Evolutionary conservation across 2,888 invertebrate species (phyloP), one percentile per base, ranked within the genome.

Genomic region (Phragmatobia fuliginosa): DNA sequence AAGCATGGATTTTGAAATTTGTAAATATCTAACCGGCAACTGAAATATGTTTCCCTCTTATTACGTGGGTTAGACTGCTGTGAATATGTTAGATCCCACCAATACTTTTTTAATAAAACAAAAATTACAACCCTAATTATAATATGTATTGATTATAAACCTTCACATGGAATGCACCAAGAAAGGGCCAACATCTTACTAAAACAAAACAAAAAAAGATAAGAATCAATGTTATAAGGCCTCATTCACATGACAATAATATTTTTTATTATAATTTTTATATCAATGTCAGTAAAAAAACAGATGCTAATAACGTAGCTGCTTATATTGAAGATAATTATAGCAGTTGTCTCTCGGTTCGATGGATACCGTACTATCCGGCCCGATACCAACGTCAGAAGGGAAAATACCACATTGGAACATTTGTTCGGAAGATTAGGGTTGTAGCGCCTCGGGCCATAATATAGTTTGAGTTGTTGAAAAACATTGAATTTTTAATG

Each of bases 301-400:
- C 75, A 31, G 68, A 82, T 75, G 86, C 83, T 88, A 89, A 88
- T 88, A 87, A 87, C 82, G 84, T 80, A 80, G 84, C 83, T 84
- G 85, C 81, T 87, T 88, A 87, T 88, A 90, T 88, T 87, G 88
- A 81, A 83, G 85, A 84, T 90, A 90, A 90, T 90, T 90, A 90
- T 85, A 88, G 90, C 87, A 82, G 75, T 70, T 75, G 80, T 84
- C 77, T 80, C 82, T 82, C 88, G 88, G 79, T 89, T 75, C 83
- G 86, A 69, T 87, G 89, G 83, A 72, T 80, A 81, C 83, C 79
- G 86, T 79, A 83, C 72, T 80, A 71, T 77, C 79, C 78, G 76
- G 76, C 49, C 67, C 71, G 70, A 63, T 67, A 67, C 60, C 45
- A 65, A 58, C 61, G 56, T 70, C 45, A 67, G 52, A 68, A 72